Conservation (phyloP, 2,888 invertebrate genomes). For the Apamea crenata region DNA sequence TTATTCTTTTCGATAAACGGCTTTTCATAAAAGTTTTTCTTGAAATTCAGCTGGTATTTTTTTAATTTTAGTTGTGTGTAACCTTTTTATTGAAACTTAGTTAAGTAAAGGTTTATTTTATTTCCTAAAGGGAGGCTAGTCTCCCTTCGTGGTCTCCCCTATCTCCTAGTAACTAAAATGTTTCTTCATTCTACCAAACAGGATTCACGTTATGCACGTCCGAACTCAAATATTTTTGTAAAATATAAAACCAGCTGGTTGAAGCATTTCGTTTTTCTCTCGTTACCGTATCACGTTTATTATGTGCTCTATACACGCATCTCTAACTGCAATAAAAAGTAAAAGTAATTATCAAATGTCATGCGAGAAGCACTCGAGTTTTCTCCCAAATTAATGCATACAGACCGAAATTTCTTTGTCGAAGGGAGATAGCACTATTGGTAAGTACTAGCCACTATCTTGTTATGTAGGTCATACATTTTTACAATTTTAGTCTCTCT, state of each 20-base stretch:
- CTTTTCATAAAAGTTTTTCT: not conserved
- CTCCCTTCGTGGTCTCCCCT: not conserved
- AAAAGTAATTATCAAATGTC: conserved; percentile 48
- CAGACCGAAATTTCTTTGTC: not conserved
- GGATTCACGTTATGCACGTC: not conserved
- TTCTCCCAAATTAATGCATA: not conserved
- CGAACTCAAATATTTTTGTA: not conserved
- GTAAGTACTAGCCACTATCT: not conserved
- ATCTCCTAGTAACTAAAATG: not conserved
- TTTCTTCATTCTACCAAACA: not conserved
- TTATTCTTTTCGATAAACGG: not conserved
- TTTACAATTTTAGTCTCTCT: not conserved
- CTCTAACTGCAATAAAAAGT: conserved; percentile 38
- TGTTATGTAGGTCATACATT: not conserved
- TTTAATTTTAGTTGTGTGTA: not conserved
- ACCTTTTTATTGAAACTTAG: not conserved
- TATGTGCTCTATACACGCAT: conserved; percentile 43
- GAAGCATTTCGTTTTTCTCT: conserved; percentile 9
- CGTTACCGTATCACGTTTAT: conserved; percentile 17
- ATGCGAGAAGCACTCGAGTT: conserved; percentile 22
- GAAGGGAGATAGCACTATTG: not conserved
- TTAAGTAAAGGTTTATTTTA: not conserved
- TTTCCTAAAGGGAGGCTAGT: not conserved
- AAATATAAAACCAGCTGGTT: not conserved
- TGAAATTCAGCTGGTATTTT: not conserved